Evolutionary conservation across 2,888 invertebrate species (phyloP), one percentile per base, ranked within the genome.

Genomic region (Eupithecia dodoneata): DNA sequence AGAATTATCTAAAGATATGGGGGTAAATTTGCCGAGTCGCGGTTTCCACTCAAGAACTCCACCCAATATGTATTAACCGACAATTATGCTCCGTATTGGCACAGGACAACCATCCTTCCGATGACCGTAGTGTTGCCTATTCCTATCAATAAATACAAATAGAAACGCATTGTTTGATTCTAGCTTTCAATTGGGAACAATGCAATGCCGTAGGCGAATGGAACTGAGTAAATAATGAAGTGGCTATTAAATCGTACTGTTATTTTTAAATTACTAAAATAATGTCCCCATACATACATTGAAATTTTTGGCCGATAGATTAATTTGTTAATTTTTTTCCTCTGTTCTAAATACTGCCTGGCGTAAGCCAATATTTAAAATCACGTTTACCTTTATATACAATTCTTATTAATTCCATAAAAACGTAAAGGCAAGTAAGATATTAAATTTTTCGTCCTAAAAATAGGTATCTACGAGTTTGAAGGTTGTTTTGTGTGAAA

Each of bases 91-190:
- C 13, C 65, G 41, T 65, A 65, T 41, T 41, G 63, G 4, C 30
- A 30, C 63, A 30, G 5, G 30, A 65, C 18, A 41, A 41, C 12
- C 3, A 65, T 66, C 66, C 42, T 42, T 42, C 42, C 66, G 15
- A 15, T 66, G 66, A 66, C 66, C 42, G 13, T 15, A 13, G 66
- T 15, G 15, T 15, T 42, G 66, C 52, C 47, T 15, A 52, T 15
- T 52, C 15, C 66, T 55, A 42, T 42, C 66, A 66, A 66, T 66
- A 66, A 66, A 66, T 15, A 66, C 66, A 15, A 42, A 66, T 42
- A 66, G 13, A 66, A 41, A 13, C 42, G 42, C 66, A 66, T 66
- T 66, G 66, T 66, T 66, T 15, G 66, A 42, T 15, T 66, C 30
- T 15, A 6, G 66, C 6, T 66, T 15, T 42, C 12, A 15, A 42